Conservation (phyloP, 2,888 invertebrate species). For the Drosophila mettleri region DNA sequence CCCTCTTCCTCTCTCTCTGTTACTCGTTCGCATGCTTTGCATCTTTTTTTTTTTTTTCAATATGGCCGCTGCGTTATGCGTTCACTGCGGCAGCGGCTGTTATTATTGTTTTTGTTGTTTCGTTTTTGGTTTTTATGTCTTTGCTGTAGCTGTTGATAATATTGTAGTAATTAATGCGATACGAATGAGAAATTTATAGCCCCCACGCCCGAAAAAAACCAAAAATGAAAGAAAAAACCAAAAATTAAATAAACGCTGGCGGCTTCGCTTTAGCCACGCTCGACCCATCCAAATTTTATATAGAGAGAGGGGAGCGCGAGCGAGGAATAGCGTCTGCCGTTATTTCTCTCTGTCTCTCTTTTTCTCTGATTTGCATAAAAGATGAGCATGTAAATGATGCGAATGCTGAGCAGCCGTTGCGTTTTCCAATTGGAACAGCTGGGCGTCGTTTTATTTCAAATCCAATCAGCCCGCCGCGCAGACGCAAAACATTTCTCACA, state of each 20-base stretch:
- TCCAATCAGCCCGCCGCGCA: slow-evolving; percentile 36
- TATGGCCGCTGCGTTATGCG: slow-evolving; percentile 65
- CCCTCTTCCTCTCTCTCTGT: slow-evolving; percentile 1
- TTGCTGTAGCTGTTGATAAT: slow-evolving; percentile 65
- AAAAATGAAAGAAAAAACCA: slow-evolving; percentile 5
- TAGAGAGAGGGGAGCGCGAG: background rate
- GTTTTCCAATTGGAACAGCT: slow-evolving; percentile 60
- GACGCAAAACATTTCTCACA: slow-evolving; percentile 33
- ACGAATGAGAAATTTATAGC: slow-evolving; percentile 83
- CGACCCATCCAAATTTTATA: slow-evolving; percentile 16
- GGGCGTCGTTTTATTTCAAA: slow-evolving; percentile 4
- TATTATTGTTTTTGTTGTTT: slow-evolving; percentile 41
- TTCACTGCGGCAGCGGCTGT: slow-evolving; percentile 29
- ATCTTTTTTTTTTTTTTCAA: slow-evolving; percentile 65
- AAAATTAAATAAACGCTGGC: slow-evolving; percentile 40
- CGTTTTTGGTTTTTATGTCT: slow-evolving; percentile 49
- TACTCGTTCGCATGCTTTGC: slow-evolving; percentile 17
- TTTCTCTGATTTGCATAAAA: slow-evolving; percentile 70
- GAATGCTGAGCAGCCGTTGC: slow-evolving; percentile 10
- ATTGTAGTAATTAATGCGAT: slow-evolving; percentile 84
- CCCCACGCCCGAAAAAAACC: slow-evolving; percentile 81
- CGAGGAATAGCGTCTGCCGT: background rate
- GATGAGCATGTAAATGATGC: slow-evolving; percentile 74
- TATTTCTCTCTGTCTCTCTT: background rate
- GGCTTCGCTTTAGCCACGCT: slow-evolving; percentile 43